Base-by-base conservation (phyloP, 2,797 vertebrate species). In the Crocodylus rhombifer region DNA sequence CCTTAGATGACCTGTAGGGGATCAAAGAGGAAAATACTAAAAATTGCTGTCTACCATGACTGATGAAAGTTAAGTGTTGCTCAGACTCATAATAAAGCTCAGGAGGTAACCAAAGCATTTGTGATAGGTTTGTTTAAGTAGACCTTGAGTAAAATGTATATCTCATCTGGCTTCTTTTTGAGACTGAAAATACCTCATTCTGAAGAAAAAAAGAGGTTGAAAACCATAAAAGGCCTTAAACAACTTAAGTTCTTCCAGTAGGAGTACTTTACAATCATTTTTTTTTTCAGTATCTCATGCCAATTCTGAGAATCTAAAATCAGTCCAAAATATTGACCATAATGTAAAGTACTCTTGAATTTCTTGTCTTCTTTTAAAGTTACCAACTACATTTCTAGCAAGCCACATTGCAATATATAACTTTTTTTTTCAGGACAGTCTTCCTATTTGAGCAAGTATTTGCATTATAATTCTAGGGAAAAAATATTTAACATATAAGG, bases 1-100 rank as follows among this genome's bases (percentile, higher is more conserved):
- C 10, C 42, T 51, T 10, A 30, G 30, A 30, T 30, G 30, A 30
- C 30, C 90, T 88, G 79, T 89, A 81, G 90, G 90, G 85, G 92
- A 91, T 96, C 95, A 86, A 86, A 95, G 87, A 94, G 93, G 78
- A 95, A 96, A 97, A 95, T 88, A 83, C 77, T 92, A 87, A 92
- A 86, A 92, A 95, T 97, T 96, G 91, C 88, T 90, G 74, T 88
- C 94, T 82, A 57, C 86, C 82, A 1, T 91, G 95, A 95, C 86
- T 95, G 93, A 96, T 93, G 89, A 56, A 94, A 96, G 71, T 75
- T 92, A 95, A 95, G 95, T 92, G 93, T 95, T 4, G 1, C 82
- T 91, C 82, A 83, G 84, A 92, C 92, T 93, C 81, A 57, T 95
- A 86, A 96, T 96, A 87, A 96, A 93, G 57, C 94, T 94, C 90